A percentile compares a stretch with the other conserved stretches of the same genome.
Conservation (phyloP, 2,113 vertebrate species). For the Seriola dumerili region DNA sequence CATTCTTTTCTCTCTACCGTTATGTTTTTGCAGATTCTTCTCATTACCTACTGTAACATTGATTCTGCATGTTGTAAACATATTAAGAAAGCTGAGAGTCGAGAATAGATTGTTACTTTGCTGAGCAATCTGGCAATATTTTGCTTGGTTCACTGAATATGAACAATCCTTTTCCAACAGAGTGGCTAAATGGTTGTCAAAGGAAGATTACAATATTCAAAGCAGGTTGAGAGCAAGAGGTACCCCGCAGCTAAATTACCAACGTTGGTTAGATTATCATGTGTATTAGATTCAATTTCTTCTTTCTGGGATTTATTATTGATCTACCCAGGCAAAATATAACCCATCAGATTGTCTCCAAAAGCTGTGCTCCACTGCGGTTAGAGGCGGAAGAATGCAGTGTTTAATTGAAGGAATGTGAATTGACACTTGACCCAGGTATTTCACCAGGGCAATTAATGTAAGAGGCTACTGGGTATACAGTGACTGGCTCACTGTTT, state of each 20-base stretch:
- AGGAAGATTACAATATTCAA: conserved; percentile 49
- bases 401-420: conserved; percentile 31
- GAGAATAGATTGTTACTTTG: not conserved
- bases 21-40: not conserved
- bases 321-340: conserved; percentile 38
- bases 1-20: not conserved
- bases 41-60: not conserved
- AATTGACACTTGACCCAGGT: conserved; percentile 38
- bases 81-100: not conserved
- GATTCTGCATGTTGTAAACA: conserved; percentile 10
- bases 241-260: conserved; percentile 37
- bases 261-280: conserved; percentile 53
- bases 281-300: conserved; percentile 47
- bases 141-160: conserved; percentile 31
- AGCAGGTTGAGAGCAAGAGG: conserved; percentile 26
- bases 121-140: conserved; percentile 15
- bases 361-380: not conserved
- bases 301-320: conserved; percentile 58
- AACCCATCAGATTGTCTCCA: conserved; percentile 35
- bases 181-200: conserved; percentile 32
- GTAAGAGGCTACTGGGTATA: conserved; percentile 13
- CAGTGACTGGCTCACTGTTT: conserved; percentile 11
- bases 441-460: conserved; percentile 34
- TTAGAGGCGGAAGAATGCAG: not conserved
- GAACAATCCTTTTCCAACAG: conserved; percentile 19